phyloP scores from a whole-genome alignment of 2,797 vertebrate genomes.

The Hypotaenidia philippensis region DNA sequence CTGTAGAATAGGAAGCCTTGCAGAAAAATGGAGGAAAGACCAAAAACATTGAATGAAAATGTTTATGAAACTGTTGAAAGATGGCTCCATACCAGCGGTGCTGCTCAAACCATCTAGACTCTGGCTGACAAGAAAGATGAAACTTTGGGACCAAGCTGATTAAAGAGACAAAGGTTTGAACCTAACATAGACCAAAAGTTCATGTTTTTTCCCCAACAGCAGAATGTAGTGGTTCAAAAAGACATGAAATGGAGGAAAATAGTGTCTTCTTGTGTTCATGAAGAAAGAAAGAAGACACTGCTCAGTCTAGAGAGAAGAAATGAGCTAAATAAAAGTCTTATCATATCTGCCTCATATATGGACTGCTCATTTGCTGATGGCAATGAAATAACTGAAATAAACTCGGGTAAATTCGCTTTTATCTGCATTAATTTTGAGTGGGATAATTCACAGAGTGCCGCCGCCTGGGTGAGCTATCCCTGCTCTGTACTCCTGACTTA shows the following conservation, averaged over 20 bases:
- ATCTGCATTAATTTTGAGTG: not conserved
- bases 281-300: not conserved
- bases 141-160: not conserved
- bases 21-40: not conserved
- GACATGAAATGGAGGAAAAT: not conserved
- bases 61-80: slow-evolving; percentile 2
- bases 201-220: not conserved
- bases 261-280: not conserved
- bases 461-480: not conserved
- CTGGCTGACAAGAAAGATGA: not conserved
- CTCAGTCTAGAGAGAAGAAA: not conserved
- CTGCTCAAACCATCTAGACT: not conserved
- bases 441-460: not conserved
- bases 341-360: not conserved
- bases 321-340: not conserved
- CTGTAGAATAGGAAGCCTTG: not conserved
- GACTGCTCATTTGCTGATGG: not conserved
- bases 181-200: not conserved
- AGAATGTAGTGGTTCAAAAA: not conserved
- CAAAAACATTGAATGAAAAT: not conserved
- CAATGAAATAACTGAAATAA: not conserved
- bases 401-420: not conserved
- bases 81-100: not conserved
- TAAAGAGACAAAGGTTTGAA: not conserved
- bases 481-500: not conserved